Base-by-base conservation (phyloP, 2,888 invertebrate genomes). In the Diarsia mendica region DNA sequence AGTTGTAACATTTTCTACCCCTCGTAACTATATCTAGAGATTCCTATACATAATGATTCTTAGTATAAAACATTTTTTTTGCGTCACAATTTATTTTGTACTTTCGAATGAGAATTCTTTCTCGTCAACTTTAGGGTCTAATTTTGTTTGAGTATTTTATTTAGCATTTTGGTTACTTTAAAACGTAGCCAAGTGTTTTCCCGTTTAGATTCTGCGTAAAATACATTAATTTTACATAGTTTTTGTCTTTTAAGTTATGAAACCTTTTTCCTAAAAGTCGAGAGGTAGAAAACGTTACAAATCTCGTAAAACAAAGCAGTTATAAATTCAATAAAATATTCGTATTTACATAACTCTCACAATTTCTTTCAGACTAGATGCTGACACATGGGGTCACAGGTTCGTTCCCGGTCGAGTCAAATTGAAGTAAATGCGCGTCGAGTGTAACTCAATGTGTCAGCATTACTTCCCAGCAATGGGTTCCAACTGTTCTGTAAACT, bases 271-370 rank as follows among this genome's bases (percentile, higher is more conserved):
- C 3, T 15, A n/a, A n/a, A 33, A 55, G 44, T 44, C 13, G n/a
- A 69, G 46, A 63, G 51, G 46, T 48, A 79, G 74, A 80, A 68
- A 66, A 66, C 23, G 48, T 55, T 80, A 64, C 67, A 73, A 53
- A 49, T 60, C 9, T 49, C 9, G 4, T 63, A 63, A 44, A 51
- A 65, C 44, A 39, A 67, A 72, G 61, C 58, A 68, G 20, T 63
- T 74, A 69, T 33, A 74, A 81, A 84, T 72, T 49, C 33, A 74
- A 80, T 77, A 74, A 72, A 76, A 76, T 82, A 80, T 69, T 78
- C 69, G 74, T 89, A 88, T 86, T 81, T 86, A 87, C 84, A 87
- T 74, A 77, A 74, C 65, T 82, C 64, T 78, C 78, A 81, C 68
- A 78, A 77, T 85, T 77, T 77, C 64, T 72, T 77, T 80, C 48